Base-by-base conservation (phyloP, 1,140 invertebrate genomes). In the Tenebrio molitor region DNA sequence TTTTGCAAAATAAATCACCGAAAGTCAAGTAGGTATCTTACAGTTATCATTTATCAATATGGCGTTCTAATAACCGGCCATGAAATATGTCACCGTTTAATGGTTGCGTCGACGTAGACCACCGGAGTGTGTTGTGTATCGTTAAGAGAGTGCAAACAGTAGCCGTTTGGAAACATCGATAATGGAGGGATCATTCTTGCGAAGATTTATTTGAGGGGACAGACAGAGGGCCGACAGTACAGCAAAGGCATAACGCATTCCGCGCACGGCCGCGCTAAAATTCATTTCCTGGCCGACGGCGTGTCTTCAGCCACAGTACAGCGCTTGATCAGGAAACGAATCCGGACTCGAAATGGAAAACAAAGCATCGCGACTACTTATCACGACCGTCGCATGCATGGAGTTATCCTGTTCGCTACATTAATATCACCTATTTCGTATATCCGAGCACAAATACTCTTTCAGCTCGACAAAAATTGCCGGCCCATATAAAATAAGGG, bases 261-360 rank as follows among this genome's bases (percentile, higher is more conserved):
- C 74, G 58, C 66, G 73, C 76, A 78, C 78, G 76, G 74, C 58
- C 75, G 68, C 67, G 75, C 77, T 73, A 76, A 76, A 77, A 79
- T 79, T 79, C 78, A 76, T 79, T 80, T 80, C 78, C 78, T 77
- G 78, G 76, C 70, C 67, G 70, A 44, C 76, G 72, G 68, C 74
- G 72, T 74, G 77, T 77, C 76, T 78, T 78, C 74, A 66, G 74
- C 76, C 74, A 73, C 77, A 73, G 70, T 72, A 69, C 34, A 68
- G 34, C 34, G 69, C 67, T 62, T 71, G 76, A 78, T 76, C 76
- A 78, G 76, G 76, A 78, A 78, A 74, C 74, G 74, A 76, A 74
- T 72, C 72, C 74, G 72, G 72, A 74, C 72, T 78, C 75, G 67
- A 77, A 79, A 79, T 78, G 76, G 77, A 76, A 79, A 79, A 79